Evolutionary conservation across 2,797 vertebrate genomes (phyloP), one percentile per base, ranked within the genome.

Genomic region (Tamandua tetradactyla): DNA sequence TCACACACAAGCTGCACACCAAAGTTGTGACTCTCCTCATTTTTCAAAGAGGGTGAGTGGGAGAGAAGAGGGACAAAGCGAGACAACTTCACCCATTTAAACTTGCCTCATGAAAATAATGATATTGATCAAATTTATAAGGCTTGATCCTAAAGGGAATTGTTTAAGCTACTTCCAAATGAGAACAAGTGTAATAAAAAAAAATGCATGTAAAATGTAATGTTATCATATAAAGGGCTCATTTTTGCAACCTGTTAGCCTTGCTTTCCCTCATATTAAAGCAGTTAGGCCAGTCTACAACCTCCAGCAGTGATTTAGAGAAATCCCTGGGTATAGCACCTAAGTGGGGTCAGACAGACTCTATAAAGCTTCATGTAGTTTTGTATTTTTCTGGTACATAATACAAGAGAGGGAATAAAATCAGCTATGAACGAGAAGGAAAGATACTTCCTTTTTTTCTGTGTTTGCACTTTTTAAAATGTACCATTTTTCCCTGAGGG

Each of bases 401-500:
- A 83, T 30, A 37, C 32, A 88, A 74, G 30, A 92, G 4, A 85
- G 75, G 93, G 30, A 84, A 40, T 52, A 78, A 82, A 93, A 64
- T 64, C 55, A 66, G 5, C 79, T 81, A 61, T 42, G 87, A 91
- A 87, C 44, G 75, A 49, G 79, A 92, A 93, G 79, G 37, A 84
- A 95, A 89, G 72, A 89, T 57, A 89, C 68, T 72, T 89, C 57
- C 84, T 62, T 79, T 93, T 95, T 75, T 69, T 87, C 94, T 93
- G 59, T 96, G 96, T 95, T 97, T 96, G 96, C 90, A 91, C 91
- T 94, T 96, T 71, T 95, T 57, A 91, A 93, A 97, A 93, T 87
- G 91, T 91, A 71, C 87, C 88, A 86, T 95, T 89, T 96, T 96
- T 84, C 91, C 82, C 92, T 57, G 47, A 93, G 93, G 93, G 76